Evolutionary conservation across 1,140 invertebrate species (phyloP), one percentile per base, ranked within the genome.

Genomic region (Formica exsecta): DNA sequence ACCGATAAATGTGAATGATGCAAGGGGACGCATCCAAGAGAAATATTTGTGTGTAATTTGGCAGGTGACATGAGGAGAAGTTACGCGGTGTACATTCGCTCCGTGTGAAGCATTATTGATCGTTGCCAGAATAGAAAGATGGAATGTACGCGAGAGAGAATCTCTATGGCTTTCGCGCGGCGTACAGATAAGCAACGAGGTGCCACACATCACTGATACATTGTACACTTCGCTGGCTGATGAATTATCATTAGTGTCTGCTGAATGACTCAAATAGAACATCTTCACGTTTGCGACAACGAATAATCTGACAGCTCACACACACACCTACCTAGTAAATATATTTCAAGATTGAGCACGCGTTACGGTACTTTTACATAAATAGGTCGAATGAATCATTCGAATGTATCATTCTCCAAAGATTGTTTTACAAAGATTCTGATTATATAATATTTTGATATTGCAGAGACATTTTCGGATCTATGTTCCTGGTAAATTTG

Each of bases 41-140:
- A 90, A 90, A 90, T 75, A 64, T 48, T 36, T 62, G 71, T 32
- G 38, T 70, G 86, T 80, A 81, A 64, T 88, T 90, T 90, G 89
- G 89, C 89, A 90, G 73, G 73, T 88, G 71, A 48, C 61, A 54
- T 22, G 74, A 71, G 36, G 48, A 83, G 73, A 81, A 87, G 71
- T 86, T 61, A 38, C 80, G 70, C 80, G 70, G 64, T 77, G 85
- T 79, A 76, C 75, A 70, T 86, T 75, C 68, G 22, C 57, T 57
- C 57, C 70, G 22, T 80, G 88, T 90, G 86, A 80, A 87, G 79
- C 85, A 85, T 89, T 90, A 90, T 90, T 85, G 89, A 90, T 90
- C 89, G 89, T 84, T 90, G 86, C 89, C 89, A 90, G 83, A 90
- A 90, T 76, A 87, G 74, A 87, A 90, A 64, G 80, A 66, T 38